Conservation (phyloP, 2,797 vertebrate species). For the Helostoma temminkii region DNA sequence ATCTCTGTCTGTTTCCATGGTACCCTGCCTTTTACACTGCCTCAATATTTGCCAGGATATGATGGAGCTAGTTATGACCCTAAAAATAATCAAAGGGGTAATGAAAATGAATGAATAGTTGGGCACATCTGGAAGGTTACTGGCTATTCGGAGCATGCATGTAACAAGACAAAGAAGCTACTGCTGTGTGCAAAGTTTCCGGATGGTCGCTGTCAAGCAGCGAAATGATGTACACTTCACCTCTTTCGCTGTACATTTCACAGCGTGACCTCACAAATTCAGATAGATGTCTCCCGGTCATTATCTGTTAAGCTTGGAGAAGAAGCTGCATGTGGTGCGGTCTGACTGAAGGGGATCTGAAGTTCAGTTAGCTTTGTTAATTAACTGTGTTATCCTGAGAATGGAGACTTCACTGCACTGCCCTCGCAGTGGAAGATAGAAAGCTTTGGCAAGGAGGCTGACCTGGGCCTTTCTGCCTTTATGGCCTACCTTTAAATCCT, state of each 20-base stretch:
- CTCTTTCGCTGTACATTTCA: slow-evolving; percentile 34
- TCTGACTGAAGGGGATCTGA: slow-evolving; percentile 29
- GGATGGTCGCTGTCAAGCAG: slow-evolving; percentile 18
- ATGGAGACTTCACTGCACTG: slow-evolving; percentile 38
- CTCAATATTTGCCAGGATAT: slow-evolving; percentile 22
- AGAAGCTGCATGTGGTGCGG: slow-evolving; percentile 15
- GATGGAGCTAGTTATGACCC: slow-evolving; percentile 28
- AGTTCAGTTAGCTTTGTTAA: slow-evolving; percentile 48
- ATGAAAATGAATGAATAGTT: slow-evolving; percentile 46
- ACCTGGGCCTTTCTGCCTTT: slow-evolving; percentile 22
- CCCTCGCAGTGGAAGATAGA: slow-evolving; percentile 27
- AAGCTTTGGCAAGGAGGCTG: slow-evolving; percentile 42
- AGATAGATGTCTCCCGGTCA: slow-evolving; percentile 28
- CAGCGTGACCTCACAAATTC: slow-evolving; percentile 40
- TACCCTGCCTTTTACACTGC: slow-evolving; percentile 19
- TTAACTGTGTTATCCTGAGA: slow-evolving; percentile 41
- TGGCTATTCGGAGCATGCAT: slow-evolving; percentile 1
- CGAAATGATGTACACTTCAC: slow-evolving; percentile 39
- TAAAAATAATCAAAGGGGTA: slow-evolving; percentile 56
- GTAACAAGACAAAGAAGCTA: slow-evolving; percentile 34
- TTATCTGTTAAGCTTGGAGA: slow-evolving; percentile 32
- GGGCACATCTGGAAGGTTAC: slow-evolving; percentile 36
- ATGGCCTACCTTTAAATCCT: slow-evolving; percentile 56
- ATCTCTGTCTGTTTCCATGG: slow-evolving; percentile 48
- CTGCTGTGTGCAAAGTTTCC: slow-evolving; percentile 33